These are phyloP conservation scores for Callimorpha dominula DNA, from an alignment of 2,888 invertebrate genomes.

Conservation along the genomic window DNA sequence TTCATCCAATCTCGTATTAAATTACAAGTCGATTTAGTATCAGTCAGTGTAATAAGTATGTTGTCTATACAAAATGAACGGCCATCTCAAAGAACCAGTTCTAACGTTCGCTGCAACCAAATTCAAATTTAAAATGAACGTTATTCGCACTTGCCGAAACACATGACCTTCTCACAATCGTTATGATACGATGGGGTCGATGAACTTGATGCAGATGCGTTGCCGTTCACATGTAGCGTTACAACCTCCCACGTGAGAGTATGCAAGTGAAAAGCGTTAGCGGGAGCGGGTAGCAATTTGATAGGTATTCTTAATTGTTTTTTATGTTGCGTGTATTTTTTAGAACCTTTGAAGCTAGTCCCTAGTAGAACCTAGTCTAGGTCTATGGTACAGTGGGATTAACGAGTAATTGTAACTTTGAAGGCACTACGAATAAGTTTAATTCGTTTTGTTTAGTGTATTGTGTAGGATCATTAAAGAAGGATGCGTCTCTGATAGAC, in stretches of 20 bases:
- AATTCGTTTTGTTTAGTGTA: not conserved
- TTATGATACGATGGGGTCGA: constrained; percentile 73
- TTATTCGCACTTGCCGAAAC: constrained; percentile 76
- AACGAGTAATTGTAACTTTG: no score
- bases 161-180: constrained; percentile 80
- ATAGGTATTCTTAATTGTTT: not conserved
- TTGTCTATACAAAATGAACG: constrained; percentile 14
- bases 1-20: constrained; percentile 4
- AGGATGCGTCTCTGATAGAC: no score
- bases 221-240: constrained; percentile 81
- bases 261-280: constrained; percentile 50
- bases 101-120: constrained; percentile 46
- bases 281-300: constrained; percentile 42
- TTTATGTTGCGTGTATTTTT: not conserved
- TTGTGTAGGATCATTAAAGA: not conserved
- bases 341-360: not conserved
- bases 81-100: constrained; percentile 48
- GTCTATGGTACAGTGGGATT: no score
- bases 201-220: constrained; percentile 84
- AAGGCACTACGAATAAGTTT: not conserved
- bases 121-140: constrained; percentile 55
- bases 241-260: constrained; percentile 82
- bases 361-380: no score
- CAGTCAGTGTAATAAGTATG: constrained; percentile 1
- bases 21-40: not conserved